Evolutionary conservation across 2,888 invertebrate species (phyloP).

Genomic region (Diaperis boleti): DNA sequence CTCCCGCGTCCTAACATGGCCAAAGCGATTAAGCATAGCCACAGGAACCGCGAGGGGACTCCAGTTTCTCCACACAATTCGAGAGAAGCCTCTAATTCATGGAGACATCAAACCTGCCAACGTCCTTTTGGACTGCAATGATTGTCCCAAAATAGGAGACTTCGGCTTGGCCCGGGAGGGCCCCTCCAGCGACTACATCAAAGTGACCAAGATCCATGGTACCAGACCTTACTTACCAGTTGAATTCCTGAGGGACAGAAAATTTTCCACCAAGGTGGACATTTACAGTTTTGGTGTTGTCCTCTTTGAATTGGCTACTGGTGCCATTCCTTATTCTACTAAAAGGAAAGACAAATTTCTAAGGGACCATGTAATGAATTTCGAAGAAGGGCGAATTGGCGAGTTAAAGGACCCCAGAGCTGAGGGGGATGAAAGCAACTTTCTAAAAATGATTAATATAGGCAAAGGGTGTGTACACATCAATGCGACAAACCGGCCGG

Average conservation of each 20-base stretch:
- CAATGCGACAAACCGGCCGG: conserved; percentile 76
- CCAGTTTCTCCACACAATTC: conserved; percentile 84
- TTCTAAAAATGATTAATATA: conserved; percentile 71
- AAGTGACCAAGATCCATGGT: conserved; percentile 75
- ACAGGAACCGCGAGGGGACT: conserved; percentile 90
- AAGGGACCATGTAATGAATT: no score
- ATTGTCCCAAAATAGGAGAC: conserved; percentile 93
- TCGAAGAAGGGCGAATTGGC: no score
- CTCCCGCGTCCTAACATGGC: conserved; percentile 74
- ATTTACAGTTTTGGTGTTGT: no score
- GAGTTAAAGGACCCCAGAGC: no score
- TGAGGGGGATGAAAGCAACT: conserved; percentile 67
- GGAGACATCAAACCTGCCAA: conserved; percentile 98
- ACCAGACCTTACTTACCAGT: conserved; percentile 73
- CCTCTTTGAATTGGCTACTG: no score
- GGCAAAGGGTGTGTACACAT: conserved; percentile 79
- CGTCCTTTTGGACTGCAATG: conserved; percentile 88
- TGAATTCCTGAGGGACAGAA: conserved; percentile 80
- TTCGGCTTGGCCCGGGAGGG: conserved; percentile 92
- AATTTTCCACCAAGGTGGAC: no score
- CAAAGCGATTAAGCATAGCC: conserved; percentile 82
- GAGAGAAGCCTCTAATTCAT: conserved; percentile 76
- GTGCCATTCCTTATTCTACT: conserved; percentile 74
- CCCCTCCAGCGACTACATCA: conserved; percentile 68
- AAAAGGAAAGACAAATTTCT: no score